These are phyloP conservation scores for Tubulanus polymorphus DNA, from an alignment of 2,888 invertebrate genomes.

Conservation along the genomic window DNA sequence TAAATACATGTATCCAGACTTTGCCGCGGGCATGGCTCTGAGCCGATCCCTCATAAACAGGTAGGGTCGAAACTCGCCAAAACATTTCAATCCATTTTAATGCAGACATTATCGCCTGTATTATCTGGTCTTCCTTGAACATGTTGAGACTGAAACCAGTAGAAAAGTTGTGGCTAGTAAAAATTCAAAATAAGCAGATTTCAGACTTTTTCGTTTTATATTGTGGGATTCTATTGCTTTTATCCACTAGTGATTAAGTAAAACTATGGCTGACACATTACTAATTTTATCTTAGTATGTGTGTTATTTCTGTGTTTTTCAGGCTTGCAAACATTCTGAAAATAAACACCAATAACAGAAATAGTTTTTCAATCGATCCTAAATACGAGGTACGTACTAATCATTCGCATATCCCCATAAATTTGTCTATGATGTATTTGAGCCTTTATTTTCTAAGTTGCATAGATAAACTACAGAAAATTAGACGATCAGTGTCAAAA, in stretches of 20 bases:
- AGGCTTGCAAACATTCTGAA: slow-evolving; percentile 30
- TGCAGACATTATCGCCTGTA: no score
- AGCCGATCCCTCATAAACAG: slow-evolving; percentile 64
- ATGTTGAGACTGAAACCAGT: no score
- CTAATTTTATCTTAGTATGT: not conserved
- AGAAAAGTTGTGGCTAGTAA: no score
- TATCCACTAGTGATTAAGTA: not conserved
- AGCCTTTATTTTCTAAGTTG: no score
- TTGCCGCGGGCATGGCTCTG: slow-evolving; percentile 75
- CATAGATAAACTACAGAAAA: no score
- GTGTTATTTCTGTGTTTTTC: slow-evolving; percentile 6
- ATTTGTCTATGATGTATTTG: no score
- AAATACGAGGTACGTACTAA: slow-evolving; percentile 60
- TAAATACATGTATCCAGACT: slow-evolving; percentile 73
- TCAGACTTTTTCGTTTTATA: no score
- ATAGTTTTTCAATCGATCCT: slow-evolving; percentile 74
- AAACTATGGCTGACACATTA: not conserved
- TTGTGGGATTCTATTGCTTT: not conserved
- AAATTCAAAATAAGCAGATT: not conserved
- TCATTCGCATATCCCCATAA: no score
- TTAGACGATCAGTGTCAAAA: no score
- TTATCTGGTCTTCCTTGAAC: no score
- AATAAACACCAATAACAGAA: slow-evolving; percentile 20
- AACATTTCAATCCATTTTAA: no score
- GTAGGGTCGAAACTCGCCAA: slow-evolving; percentile 58